Base-by-base conservation (phyloP, 2,797 vertebrate genomes). In the Basileuterus tristriatus region DNA sequence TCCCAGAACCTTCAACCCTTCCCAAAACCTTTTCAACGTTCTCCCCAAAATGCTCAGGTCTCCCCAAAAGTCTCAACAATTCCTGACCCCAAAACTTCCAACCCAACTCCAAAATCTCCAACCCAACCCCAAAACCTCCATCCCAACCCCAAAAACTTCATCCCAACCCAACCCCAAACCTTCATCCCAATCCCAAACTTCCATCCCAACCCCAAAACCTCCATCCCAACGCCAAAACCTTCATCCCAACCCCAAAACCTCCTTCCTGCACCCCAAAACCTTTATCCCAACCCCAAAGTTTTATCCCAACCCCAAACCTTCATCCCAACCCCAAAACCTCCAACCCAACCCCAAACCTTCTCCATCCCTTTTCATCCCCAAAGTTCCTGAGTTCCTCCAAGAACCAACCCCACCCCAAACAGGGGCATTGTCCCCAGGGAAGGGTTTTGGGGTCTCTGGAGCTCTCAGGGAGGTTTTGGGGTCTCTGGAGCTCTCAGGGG, bases 1-100 rank as follows among this genome's bases (percentile, higher is more conserved):
- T 5, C 27, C n/a, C 39, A 12, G 14, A 12, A 9, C 8, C 2
- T 26, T 21, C 18, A 1, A 0, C 9, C 7, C 13, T 10, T 7
- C 64, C 36, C 26, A 26, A 50, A 52, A 41, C 8, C 8, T 26
- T 34, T 36, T 36, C n/a, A 2, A 3, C 5, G 13, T 37, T 6
- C 5, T 17, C 69, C 70, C 18, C 47, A 19, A 11, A 34, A 7
- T 21, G 50, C 22, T 44, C 32, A 9, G 39, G 18, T 22, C 13
- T 7, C 22, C 16, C 22, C 14, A 18, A 22, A 43, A 36, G 2
- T 9, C 14, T 6, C 21, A 2, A 5, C 2, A 5, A 4, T 34
- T 26, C 8, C 39, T 17, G 8, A 17, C 8, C 67, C 12, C 30
- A 55, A 8, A 32, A 9, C 12, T 5, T 20, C 50, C 29, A 20